Evolutionary conservation across 2,888 invertebrate species (phyloP).

Genomic region (Crocallis elinguaria): DNA sequence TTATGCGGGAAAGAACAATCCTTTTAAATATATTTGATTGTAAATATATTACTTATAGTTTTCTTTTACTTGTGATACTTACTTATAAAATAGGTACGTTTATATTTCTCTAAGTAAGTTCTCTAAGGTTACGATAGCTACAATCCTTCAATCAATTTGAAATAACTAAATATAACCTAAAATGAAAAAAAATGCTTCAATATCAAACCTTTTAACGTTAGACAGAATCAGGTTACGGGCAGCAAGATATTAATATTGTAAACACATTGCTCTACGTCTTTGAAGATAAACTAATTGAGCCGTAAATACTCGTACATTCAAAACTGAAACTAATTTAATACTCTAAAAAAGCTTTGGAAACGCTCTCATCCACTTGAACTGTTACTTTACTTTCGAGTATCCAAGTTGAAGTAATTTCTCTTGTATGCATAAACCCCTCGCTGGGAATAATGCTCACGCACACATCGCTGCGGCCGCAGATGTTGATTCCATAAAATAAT

Average conservation of each 20-base stretch:
- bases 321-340: conserved; percentile 38
- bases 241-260: no score
- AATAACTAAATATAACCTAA: no score
- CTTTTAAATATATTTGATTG: conserved; percentile 17
- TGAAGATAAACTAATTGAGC: conserved; percentile 16
- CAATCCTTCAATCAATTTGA: no score
- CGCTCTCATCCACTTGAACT: conserved; percentile 78
- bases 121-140: no score
- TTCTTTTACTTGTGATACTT: neutral
- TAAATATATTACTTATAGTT: neutral
- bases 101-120: no score
- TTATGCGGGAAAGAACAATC: conserved; percentile 63
- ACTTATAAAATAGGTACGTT: no score
- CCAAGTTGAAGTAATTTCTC: conserved; percentile 76
- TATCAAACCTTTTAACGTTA: no score
- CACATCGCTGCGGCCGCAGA: conserved; percentile 72
- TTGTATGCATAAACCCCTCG: conserved; percentile 77
- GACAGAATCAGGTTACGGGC: no score
- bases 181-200: no score
- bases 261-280: conserved; percentile 13
- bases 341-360: conserved; percentile 67
- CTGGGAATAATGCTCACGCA: conserved; percentile 62
- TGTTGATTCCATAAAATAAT: conserved; percentile 85
- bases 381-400: conserved; percentile 46
- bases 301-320: conserved; percentile 9